phyloP scores from a whole-genome alignment of 2,797 vertebrate species.

The Choloepus didactylus region DNA sequence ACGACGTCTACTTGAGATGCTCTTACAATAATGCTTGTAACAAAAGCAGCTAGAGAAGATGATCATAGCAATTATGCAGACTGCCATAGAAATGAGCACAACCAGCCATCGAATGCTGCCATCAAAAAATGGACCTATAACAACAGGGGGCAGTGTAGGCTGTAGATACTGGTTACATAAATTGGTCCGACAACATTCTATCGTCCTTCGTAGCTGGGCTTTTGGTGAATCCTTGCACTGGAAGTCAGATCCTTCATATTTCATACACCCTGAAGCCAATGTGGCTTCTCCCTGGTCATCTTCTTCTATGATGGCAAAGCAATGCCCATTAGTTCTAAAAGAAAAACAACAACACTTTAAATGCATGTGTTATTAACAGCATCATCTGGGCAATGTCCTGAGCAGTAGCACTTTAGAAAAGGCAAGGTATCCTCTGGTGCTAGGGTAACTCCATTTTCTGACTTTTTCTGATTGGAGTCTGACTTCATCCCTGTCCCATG shows the following conservation, averaged over 20 bases:
- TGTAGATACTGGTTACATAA: slow-evolving; percentile 96
- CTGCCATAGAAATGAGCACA: slow-evolving; percentile 95
- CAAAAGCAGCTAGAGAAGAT: slow-evolving; percentile 95
- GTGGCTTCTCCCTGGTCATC: slow-evolving; percentile 96
- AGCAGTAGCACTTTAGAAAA: slow-evolving; percentile 97
- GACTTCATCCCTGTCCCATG: slow-evolving; percentile 94
- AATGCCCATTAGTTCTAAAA: slow-evolving; percentile 98
- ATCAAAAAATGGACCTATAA: slow-evolving; percentile 88
- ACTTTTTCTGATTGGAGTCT: slow-evolving; percentile 90
- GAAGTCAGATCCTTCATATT: slow-evolving; percentile 98
- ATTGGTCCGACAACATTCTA: slow-evolving; percentile 96
- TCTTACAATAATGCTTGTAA: slow-evolving; percentile 96
- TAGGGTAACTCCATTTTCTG: slow-evolving; percentile 92
- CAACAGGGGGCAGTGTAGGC: slow-evolving; percentile 93
- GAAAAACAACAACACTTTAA: not conserved
- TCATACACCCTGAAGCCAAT: slow-evolving; percentile 97
- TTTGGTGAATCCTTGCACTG: slow-evolving; percentile 99
- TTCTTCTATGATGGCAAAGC: slow-evolving; percentile 98
- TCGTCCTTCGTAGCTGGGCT: slow-evolving; percentile 94
- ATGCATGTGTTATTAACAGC: slow-evolving; percentile 97
- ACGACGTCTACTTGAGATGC: slow-evolving; percentile 92
- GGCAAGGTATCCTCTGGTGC: slow-evolving; percentile 96
- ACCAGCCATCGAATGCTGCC: slow-evolving; percentile 94
- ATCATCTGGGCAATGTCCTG: slow-evolving; percentile 97
- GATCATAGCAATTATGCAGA: slow-evolving; percentile 95